Evolutionary conservation across 2,113 vertebrate species (phyloP).

Genomic region (Prinia subflava): DNA sequence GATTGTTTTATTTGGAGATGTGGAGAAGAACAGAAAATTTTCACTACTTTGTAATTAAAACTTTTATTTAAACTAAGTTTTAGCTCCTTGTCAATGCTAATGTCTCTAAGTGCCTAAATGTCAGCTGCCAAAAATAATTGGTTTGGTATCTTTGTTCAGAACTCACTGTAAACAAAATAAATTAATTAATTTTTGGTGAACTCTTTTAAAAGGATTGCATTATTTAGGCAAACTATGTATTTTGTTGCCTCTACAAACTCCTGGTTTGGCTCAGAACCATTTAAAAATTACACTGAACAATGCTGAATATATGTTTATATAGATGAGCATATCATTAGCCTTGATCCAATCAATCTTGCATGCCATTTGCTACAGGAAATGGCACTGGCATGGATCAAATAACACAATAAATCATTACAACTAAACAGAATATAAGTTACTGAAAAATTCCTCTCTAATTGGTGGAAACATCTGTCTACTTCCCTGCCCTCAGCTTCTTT

Average conservation of each 20-base stretch:
- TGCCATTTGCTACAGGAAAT: neutral
- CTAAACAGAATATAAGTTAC: neutral
- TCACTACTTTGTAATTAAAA: neutral
- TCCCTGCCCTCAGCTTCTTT: neutral
- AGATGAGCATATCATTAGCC: neutral
- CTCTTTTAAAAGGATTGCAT: neutral
- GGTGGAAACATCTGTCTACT: neutral
- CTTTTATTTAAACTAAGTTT: neutral
- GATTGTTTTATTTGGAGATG: neutral
- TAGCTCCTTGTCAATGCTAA: neutral
- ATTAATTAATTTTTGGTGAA: neutral
- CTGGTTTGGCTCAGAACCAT: neutral
- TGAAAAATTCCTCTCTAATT: neutral
- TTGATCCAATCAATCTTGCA: neutral
- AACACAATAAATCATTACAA: neutral
- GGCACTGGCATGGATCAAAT: neutral
- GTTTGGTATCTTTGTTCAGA: neutral
- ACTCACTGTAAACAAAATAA: neutral
- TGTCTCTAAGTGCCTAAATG: neutral
- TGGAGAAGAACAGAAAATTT: neutral
- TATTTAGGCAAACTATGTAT: neutral
- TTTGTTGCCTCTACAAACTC: neutral
- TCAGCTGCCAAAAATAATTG: neutral
- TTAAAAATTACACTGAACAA: neutral
- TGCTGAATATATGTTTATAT: neutral